Conservation (phyloP, 2,113 vertebrate genomes). For the Procavia capensis region DNA sequence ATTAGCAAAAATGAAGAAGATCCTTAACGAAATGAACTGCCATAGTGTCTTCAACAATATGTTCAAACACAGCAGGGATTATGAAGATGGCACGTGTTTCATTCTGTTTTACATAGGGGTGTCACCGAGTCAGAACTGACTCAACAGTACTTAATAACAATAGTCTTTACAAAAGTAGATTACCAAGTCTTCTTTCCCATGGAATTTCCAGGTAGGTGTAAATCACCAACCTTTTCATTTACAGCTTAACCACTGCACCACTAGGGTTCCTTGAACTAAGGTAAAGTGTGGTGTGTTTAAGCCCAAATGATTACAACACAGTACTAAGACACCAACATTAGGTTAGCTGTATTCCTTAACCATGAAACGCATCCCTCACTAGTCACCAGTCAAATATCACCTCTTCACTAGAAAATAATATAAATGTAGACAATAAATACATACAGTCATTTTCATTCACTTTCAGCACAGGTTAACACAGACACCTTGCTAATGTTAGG, state of each 20-base stretch:
- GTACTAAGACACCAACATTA: neutral
- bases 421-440: neutral
- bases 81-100: no score
- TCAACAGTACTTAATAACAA: no score
- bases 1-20: no score
- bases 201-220: no score
- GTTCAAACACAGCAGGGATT: no score
- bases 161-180: no score
- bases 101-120: no score
- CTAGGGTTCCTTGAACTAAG: neutral
- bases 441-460: neutral
- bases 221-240: no score
- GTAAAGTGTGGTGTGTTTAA: neutral
- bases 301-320: neutral
- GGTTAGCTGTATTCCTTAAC: neutral
- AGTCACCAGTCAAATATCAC: neutral
- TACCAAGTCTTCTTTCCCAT: no score
- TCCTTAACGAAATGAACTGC: no score
- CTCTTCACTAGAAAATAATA: neutral
- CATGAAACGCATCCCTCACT: neutral
- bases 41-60: no score
- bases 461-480: slow-evolving; percentile 1
- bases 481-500: neutral
- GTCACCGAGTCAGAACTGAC: no score
- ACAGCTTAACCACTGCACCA: neutral